Base-by-base conservation (phyloP, 1,140 invertebrate genomes). In the Probaryconus sp. region DNA sequence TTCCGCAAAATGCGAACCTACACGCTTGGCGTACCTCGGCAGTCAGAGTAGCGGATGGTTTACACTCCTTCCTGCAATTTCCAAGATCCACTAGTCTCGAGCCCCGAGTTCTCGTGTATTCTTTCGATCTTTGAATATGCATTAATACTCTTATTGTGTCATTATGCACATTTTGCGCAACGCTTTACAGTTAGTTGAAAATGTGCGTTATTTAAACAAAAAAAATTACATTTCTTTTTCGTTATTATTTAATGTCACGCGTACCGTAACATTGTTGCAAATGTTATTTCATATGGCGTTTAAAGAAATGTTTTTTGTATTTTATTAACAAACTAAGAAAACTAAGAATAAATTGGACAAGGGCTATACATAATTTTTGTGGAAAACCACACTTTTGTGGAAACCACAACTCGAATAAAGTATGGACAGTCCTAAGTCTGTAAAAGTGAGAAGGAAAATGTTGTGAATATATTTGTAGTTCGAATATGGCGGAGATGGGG, bases 41-140 rank as follows among this genome's bases (percentile, higher is more conserved):
- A 9, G 3, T 9, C 16, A 20, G 56, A 38, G 24, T 68, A 63
- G 63, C 64, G 58, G 63, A 58, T 51, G 17, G 38, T 53, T 60
- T 56, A 33, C 67, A 63, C 56, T 55, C 51, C 51, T 72, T 73
- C 60, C 69, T 65, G 60, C 26, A 72, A 72, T 72, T 72, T 72
- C 20, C 45, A 64, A 64, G 45, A 53, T 53, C 51, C 21, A 60
- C 2, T 10, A 43, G 47, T 51, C 47, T 30, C 26, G n/a, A n/a
- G n/a, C n/a, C 9, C 14, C 42, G 10, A 20, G 43, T 43, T 61
- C 10, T 35, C 31, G 31, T 10, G 11, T 3, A n/a, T 35, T 35
- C 31, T 35, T 35, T 3, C 31, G 9, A 3, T 40, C 40, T 51
- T 11, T 51, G 35, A 21, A 50, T 56, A 47, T 45, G 26, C 38